Base-by-base conservation (phyloP, 2,113 vertebrate genomes). In the Aspiorhynchus laticeps region DNA sequence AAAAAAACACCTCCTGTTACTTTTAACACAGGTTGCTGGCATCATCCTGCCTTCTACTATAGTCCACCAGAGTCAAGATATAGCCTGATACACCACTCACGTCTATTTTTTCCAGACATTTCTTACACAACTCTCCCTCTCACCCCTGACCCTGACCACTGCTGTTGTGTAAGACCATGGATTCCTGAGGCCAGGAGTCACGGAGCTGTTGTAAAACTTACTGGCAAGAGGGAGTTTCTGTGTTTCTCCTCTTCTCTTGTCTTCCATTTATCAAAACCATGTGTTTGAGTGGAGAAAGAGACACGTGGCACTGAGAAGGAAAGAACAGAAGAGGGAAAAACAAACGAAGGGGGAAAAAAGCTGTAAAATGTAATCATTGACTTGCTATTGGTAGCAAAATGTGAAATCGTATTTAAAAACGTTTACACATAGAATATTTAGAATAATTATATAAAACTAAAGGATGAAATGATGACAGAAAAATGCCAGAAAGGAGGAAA, bases 161-260 rank as follows among this genome's bases (percentile, higher is more conserved):
- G 90, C 89, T 91, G 92, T 95, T 95, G 94, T 93, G 94, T 91
- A 95, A 94, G 88, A 91, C 91, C 90, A 89, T 59, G 31, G 92
- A 95, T 95, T 95, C 94, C 94, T 93, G 87, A 94, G 93, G 83
- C 53, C 78, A 84, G 91, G 93, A 94, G 94, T 95, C 94, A 95
- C 91, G 53, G 92, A 90, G 92, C 93, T 93, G 94, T 92, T 93
- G 93, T 93, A 94, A 94, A 94, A 94, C 93, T 94, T 93, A 94
- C 92, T 94, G 94, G 94, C 94, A 94, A 89, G 84, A 90, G 86
- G 86, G 90, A 91, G 90, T 90, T 91, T 93, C 89, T 88, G 87
- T 76, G 87, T 93, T 93, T 93, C 93, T 92, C 92, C 91, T 92
- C 93, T 89, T 90, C 90, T 86, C 89, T 92, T 92, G 91, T 88